phyloP scores from a whole-genome alignment of 2,797 vertebrate genomes.

The Syngnathus acus region DNA sequence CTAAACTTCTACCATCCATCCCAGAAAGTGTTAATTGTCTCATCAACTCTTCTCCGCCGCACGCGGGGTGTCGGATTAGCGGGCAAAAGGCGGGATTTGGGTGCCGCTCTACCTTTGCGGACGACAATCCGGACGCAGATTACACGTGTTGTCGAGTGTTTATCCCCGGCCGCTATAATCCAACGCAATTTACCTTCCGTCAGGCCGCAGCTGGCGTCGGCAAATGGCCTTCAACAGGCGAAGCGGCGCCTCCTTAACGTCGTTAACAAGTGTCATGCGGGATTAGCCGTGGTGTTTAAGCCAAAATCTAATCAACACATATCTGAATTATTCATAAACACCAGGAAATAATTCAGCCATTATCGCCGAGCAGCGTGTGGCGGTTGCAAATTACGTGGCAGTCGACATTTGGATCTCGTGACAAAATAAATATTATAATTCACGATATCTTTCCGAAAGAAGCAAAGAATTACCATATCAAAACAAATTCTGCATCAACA shows the following conservation, averaged over 20 bases:
- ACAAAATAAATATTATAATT: conserved; percentile 43
- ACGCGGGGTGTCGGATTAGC: background rate
- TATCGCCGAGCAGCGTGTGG: conserved; percentile 44
- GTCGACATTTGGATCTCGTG: conserved; percentile 42
- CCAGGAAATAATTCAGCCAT: conserved; percentile 37
- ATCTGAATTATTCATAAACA: conserved; percentile 36
- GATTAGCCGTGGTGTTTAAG: conserved; percentile 48
- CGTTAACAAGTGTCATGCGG: conserved; percentile 38
- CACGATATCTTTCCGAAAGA: too few relatives aligned
- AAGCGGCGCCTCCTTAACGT: conserved; percentile 28
- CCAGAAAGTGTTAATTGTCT: background rate
- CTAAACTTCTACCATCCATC: too few relatives aligned
- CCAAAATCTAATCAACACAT: conserved; percentile 47
- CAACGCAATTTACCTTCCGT: conserved; percentile 8
- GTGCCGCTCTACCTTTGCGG: conserved; percentile 33
- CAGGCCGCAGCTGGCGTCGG: conserved; percentile 7
- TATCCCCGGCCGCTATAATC: conserved; percentile 39
- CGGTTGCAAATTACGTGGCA: conserved; percentile 44
- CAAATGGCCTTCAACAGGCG: conserved; percentile 20
- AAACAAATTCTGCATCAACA: too few relatives aligned
- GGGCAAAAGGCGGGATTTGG: conserved; percentile 19
- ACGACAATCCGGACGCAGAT: conserved; percentile 42
- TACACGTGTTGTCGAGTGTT: conserved; percentile 35
- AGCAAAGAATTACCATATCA: too few relatives aligned
- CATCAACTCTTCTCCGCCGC: background rate